Evolutionary conservation across 92 coral and sea anemone species (phyloP), one percentile per base, ranked within the genome.

Genomic region (Epizoanthus scotinus): DNA sequence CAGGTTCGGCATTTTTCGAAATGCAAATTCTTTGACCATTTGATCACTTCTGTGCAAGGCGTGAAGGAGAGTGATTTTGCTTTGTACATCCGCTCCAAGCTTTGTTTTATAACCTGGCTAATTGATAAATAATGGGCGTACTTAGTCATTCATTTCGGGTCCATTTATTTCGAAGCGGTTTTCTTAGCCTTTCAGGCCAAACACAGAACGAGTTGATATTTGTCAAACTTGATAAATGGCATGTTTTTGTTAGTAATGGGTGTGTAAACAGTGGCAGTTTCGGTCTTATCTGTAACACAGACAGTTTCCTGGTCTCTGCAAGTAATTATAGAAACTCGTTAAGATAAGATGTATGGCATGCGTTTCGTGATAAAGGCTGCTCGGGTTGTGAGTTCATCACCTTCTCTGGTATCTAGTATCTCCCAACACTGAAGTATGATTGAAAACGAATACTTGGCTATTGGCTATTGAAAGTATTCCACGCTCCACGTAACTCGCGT

Each of bases 311-410:
- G 71, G 79, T 65, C 70, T 24, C 89, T 84, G 91, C 67, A 84
- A 88, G 77, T 85, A 88, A 88, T 88, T 84, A 88, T 17, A 88
- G 65, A 79, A 84, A 64, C 82, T 87, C 74, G 86, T 88, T 70
- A 67, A 88, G 91, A 88, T 88, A 88, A 88, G 89, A 38, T 24
- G 31, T 55, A 36, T 61, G 91, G 91, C 69, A 84, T 88, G 91
- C 64, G 65, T 77, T 17, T 64, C 71, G 86, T 67, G 91, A 78
- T 88, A 88, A 88, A 88, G 78, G 82, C 49, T 75, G 56, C 67
- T 53, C 81, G 21, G 68, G 36, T 6, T 58, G 24, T 38, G 17
- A 64, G 55, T 40, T 75, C 81, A 40, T 40, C 81, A 34, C 81
- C 81, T 58, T 75, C 18, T 57, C 66, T 58, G 59, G 29, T 70